Evolutionary conservation across 2,888 invertebrate genomes (phyloP), one percentile per base, ranked within the genome.

Genomic region (Thumatha senex): DNA sequence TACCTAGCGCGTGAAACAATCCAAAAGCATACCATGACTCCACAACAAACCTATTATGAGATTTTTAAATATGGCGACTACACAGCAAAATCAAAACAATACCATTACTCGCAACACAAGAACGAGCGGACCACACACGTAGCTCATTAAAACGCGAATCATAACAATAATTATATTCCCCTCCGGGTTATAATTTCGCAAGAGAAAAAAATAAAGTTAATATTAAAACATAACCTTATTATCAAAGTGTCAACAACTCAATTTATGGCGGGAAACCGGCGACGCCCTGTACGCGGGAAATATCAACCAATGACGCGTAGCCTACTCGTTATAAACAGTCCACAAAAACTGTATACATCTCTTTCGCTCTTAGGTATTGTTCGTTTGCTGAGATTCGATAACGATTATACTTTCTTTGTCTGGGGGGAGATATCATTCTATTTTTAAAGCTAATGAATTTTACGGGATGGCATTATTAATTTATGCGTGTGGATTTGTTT

Each of bases 211-310:
- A 86, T 86, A 85, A 81, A 76, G 74, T 53, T 57, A 82, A 78
- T 84, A 88, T 88, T 86, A 89, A 85, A 89, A 89, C 88, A 87
- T 89, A 89, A 88, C 87, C 84, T 89, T 78, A 86, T 88, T 91
- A 90, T 89, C 86, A 89, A 87, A 84, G 89, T 91, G 91, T 90
- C 92, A 91, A 92, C 92, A 92, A 87, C 92, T 92, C 91, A 91
- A 92, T 92, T 92, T 92, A 92, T 92, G 86, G 91, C 88, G 89
- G 84, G 84, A 88, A 88, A 75, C 67, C 56, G 84, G 86, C 68
- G 73, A 86, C 91, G 91, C 91, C 91, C 86, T 83, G 80, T 76
- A 67, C 80, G 77, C 76, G 75, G 75, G 74, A 72, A 74, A 64
- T 61, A 63, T 72, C 76, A 59, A 60, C 92, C 92, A 92, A 92